phyloP scores from a whole-genome alignment of 2,113 vertebrate species.

The Ellobius talpinus region DNA sequence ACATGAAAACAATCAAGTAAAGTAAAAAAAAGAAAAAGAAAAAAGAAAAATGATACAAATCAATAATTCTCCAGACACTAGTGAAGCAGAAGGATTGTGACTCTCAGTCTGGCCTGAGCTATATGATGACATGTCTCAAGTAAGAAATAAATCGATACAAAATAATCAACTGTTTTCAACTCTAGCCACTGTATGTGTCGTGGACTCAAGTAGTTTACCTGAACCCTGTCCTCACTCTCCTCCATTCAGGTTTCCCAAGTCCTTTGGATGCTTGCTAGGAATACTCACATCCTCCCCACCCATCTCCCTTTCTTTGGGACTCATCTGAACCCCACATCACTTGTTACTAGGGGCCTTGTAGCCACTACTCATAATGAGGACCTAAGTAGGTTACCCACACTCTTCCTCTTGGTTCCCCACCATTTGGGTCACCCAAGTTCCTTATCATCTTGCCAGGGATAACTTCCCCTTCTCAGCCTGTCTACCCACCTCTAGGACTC shows the following conservation, averaged over 20 bases:
- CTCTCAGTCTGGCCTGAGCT: not conserved
- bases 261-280: not conserved
- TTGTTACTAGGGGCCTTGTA: not conserved
- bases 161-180: not conserved
- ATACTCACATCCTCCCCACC: not conserved
- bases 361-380: not conserved
- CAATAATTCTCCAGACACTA: conserved; percentile 34
- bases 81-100: not conserved
- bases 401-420: not conserved
- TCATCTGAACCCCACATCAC: not conserved
- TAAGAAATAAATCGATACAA: not conserved
- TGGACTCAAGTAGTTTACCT: not conserved
- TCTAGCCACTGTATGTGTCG: not conserved
- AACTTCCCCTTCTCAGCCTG: not conserved
- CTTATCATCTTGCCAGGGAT: not conserved
- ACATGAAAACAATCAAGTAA: not conserved
- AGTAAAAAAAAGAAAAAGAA: not conserved
- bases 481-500: not conserved
- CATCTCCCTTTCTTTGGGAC: not conserved
- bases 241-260: not conserved
- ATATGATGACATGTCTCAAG: not conserved
- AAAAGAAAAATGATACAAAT: not conserved
- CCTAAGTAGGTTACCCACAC: not conserved
- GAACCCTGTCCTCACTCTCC: not conserved
- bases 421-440: not conserved